phyloP scores from a whole-genome alignment of 2,797 vertebrate species.

The Manis javanica region DNA sequence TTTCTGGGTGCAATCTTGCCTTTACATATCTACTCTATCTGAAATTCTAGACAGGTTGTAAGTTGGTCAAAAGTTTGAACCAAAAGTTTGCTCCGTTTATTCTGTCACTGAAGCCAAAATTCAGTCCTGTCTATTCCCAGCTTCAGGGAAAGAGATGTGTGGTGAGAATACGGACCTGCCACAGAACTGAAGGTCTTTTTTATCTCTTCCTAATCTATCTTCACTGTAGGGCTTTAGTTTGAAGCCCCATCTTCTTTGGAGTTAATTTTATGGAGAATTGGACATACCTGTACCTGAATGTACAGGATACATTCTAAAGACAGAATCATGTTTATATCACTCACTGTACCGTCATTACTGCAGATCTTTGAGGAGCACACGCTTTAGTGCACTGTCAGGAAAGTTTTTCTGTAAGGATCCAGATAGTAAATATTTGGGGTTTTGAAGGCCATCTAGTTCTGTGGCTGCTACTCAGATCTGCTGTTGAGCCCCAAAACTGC shows the following conservation, averaged over 20 bases:
- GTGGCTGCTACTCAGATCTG: not conserved
- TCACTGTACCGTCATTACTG: not conserved
- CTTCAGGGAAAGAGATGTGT: not conserved
- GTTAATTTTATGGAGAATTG: not conserved
- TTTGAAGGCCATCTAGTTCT: not conserved
- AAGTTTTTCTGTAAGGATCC: not conserved
- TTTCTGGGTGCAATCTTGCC: not conserved
- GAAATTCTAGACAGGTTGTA: not conserved
- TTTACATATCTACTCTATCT: not conserved
- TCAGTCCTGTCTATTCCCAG: not conserved
- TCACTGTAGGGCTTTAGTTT: not conserved
- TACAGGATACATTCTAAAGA: not conserved
- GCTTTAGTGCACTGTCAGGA: not conserved
- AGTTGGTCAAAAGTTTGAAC: rapidly evolving
- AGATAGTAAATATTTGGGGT: not conserved
- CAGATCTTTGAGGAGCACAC: not conserved
- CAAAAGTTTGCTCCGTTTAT: not conserved
- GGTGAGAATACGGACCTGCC: not conserved
- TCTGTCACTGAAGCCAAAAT: not conserved
- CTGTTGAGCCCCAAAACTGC: not conserved
- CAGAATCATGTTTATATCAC: not conserved
- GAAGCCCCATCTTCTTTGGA: not conserved
- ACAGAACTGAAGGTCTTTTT: not conserved
- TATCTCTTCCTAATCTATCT: not conserved
- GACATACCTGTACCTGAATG: not conserved